Base-by-base conservation (phyloP, 2,113 vertebrate genomes). In the Sigmodon hispidus region DNA sequence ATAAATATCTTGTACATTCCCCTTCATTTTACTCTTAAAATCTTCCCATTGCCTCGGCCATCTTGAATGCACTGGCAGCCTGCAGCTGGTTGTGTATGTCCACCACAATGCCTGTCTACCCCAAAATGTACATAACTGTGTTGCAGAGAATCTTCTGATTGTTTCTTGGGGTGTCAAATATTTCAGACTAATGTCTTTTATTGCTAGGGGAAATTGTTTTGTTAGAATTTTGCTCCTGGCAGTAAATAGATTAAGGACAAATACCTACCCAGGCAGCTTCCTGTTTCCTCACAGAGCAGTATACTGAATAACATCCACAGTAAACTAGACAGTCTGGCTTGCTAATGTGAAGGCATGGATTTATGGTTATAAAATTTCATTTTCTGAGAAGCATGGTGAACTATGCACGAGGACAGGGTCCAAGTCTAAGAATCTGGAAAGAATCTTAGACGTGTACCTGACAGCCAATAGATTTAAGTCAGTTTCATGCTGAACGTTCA, bases 71-170 rank as follows among this genome's bases (percentile, higher is more conserved):
- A 31, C 65, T 4, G 34, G 15, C 24, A 29, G 57, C 63, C 36
- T n/a, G 13, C 4, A 26, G 15, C 36, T 45, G 57, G 8, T 29
- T 43, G 43, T 26, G n/a, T 11, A 26, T 5, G 45, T 19, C 63
- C 52, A 24, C 0, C 31, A 50, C 16, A 7, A 29, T 36, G 36
- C 36, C 79, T 12, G 5, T 43, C 36, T 9, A 22, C 67, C 52
- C 2, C 21, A 7, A 48, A 36, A 36, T 3, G 4, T 5, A 7
- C 6, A 36, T 34, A 12, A 52, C 19, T 8, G 21, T 3, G 3
- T 61, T 7, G n/a, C 40, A 10, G 31, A 73, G 40, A 61, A 3
- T 21, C 76, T 5, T 83, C 34, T 13, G 36, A 55, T 10, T 52
- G 22, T 34, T 40, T 15, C 57, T 63, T 92, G 48, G 16, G 10